Base-by-base conservation (phyloP, 2,888 invertebrate genomes). In the Cantharis lateralis region DNA sequence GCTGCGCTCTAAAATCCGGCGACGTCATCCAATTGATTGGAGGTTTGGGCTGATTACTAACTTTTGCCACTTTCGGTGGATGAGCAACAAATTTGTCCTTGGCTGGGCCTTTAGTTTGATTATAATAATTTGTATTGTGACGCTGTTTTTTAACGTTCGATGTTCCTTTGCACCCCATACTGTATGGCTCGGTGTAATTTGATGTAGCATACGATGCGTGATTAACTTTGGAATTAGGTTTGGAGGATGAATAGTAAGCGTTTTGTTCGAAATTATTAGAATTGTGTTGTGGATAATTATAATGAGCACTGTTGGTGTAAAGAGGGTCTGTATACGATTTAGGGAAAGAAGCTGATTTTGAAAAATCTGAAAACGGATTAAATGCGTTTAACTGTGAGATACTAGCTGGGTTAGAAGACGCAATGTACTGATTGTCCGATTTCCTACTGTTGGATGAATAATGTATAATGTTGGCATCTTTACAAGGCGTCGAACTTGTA, bases 21-120 rank as follows among this genome's bases (percentile, higher is more conserved):
- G 91, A 89, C 82, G 91, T 91, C 92, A 92, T 92, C 92, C 92
- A 92, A 82, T 92, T 92, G 0, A 91, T 90, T 0, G 91, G 90
- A 4, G 90, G 88, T 79, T 89, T 88, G 15, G 87, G 86, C 26
- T 69, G 79, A 62, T 75, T 77, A 10, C 0, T 85, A 75, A 20
- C n/a, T 75, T 72, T 75, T 15, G 70, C 20, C 5, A 15, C 18
- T 10, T 32, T 62, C 1, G 74, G 20, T 32, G 66, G 15, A 32
- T 70, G 70, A 24, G 69, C 1, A 28, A 28, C 26, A 32, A 76
- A 69, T 16, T 76, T 74, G 10, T 75, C 75, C 72, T 79, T 79
- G 3, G 68, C 20, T 18, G 66, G 71, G 3, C 64, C 64, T 24
- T 77, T 75, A 62, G 11, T 69, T 68, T 77, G 77, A 26, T 69